Evolutionary conservation across 2,113 vertebrate genomes (phyloP).

Genomic region (Atlantisia rogersi): DNA sequence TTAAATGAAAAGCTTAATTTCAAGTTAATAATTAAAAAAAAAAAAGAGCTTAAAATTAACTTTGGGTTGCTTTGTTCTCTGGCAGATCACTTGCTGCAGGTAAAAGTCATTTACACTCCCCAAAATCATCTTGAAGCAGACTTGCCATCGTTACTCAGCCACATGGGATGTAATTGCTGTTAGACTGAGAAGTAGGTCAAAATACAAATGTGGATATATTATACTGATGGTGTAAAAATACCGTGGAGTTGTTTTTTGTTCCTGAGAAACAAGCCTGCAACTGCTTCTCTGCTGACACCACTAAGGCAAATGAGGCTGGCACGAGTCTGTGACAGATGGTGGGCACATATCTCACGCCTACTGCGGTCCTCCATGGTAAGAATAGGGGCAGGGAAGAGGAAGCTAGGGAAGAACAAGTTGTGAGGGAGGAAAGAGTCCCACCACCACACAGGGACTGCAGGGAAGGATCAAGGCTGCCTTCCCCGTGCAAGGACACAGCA

Average conservation of each 20-base stretch:
- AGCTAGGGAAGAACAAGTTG: not conserved
- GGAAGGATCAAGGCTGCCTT: not conserved
- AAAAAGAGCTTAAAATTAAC: not conserved
- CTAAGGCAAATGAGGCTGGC: constrained; percentile 4
- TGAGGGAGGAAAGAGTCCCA: not conserved
- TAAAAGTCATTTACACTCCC: not conserved
- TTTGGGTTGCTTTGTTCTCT: constrained; percentile 11
- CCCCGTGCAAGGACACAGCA: not conserved
- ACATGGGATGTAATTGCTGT: not conserved
- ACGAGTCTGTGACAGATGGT: constrained; percentile 26
- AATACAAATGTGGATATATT: constrained; percentile 4
- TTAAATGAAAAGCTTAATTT: constrained; percentile 8
- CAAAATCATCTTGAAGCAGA: not conserved
- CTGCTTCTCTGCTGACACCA: constrained; percentile 1
- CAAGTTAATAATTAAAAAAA: constrained; percentile 3
- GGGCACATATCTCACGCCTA: not conserved
- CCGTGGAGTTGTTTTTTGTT: not conserved
- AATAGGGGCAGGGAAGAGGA: not conserved
- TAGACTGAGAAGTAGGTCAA: constrained; percentile 45
- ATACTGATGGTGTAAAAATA: constrained; percentile 19
- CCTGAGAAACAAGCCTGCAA: constrained; percentile 7
- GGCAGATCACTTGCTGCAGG: not conserved
- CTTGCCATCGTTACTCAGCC: not conserved
- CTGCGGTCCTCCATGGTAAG: not conserved
- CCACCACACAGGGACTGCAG: not conserved